Evolutionary conservation across 2,113 vertebrate species (phyloP).

Genomic region (Gallinago jamesoni): DNA sequence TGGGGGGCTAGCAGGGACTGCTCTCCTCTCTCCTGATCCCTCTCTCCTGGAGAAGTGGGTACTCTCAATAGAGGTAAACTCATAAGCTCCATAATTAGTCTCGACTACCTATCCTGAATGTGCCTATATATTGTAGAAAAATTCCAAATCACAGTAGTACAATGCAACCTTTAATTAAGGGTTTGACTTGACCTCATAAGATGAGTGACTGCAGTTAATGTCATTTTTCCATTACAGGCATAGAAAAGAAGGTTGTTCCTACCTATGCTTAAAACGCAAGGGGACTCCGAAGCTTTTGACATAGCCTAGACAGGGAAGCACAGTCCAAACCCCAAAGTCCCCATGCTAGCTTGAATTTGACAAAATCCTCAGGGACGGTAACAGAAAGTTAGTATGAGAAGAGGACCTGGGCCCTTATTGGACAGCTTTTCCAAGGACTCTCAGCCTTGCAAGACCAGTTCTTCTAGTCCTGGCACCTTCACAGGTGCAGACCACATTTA

Average conservation of each 20-base stretch:
- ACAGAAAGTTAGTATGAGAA: neutral
- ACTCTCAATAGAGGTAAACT: neutral
- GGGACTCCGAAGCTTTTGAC: neutral
- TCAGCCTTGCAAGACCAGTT: neutral
- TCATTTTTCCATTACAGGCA: neutral
- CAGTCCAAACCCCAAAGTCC: neutral
- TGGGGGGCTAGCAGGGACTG: neutral
- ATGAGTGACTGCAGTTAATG: neutral
- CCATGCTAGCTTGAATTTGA: neutral
- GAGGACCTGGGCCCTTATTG: neutral
- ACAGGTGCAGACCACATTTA: neutral
- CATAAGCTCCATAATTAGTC: conserved; percentile 21
- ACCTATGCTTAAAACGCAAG: neutral
- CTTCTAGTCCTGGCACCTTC: neutral
- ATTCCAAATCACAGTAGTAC: conserved; percentile 38
- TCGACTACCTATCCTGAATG: conserved; percentile 37
- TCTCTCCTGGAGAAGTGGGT: neutral
- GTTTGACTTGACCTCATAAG: neutral
- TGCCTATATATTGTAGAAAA: conserved; percentile 24
- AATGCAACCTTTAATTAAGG: neutral
- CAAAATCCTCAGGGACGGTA: neutral
- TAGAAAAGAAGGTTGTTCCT: neutral
- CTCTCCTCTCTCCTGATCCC: neutral
- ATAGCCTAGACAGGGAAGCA: neutral
- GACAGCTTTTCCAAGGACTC: neutral